Conservation (phyloP, 2,888 invertebrate genomes). For the Gryllus longicercus region DNA sequence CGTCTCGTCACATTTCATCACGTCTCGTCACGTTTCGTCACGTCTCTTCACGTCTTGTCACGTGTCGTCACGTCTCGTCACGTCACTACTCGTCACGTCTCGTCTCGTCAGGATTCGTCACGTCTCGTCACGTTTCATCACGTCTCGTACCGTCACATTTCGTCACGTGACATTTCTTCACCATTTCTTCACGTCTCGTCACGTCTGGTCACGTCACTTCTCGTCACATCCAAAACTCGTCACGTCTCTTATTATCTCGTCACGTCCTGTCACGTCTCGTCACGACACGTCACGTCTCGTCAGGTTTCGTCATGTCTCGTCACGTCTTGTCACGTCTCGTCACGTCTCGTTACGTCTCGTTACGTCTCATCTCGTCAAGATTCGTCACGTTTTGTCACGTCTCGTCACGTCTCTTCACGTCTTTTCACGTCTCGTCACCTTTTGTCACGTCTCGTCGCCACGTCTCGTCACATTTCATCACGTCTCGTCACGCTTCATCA, state of each 20-base stretch:
- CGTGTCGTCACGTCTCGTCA: not conserved
- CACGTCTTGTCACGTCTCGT: not conserved
- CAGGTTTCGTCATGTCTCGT: not conserved
- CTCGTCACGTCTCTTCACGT: not conserved
- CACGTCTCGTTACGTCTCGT: not conserved
- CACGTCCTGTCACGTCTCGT: too few relatives aligned
- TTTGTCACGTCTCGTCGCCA: not conserved
- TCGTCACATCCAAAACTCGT: too few relatives aligned
- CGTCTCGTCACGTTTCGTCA: not conserved
- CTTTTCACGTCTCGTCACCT: not conserved
- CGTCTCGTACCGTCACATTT: too few relatives aligned
- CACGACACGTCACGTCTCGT: not conserved
- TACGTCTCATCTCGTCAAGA: not conserved
- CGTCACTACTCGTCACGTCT: not conserved
- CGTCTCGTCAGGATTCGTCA: not conserved
- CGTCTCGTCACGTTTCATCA: not conserved
- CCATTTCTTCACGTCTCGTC: too few relatives aligned
- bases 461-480: too few relatives aligned
- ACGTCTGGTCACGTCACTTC: too few relatives aligned
- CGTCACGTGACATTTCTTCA: not conserved
- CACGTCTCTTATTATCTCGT: too few relatives aligned
- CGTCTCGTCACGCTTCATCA: too few relatives aligned
- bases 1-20: not conserved
- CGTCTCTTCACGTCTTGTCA: not conserved
- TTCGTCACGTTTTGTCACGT: too few relatives aligned